These are phyloP conservation scores for Mus spretus DNA, from an alignment of 2,797 vertebrate genomes.

Conservation along the genomic window DNA sequence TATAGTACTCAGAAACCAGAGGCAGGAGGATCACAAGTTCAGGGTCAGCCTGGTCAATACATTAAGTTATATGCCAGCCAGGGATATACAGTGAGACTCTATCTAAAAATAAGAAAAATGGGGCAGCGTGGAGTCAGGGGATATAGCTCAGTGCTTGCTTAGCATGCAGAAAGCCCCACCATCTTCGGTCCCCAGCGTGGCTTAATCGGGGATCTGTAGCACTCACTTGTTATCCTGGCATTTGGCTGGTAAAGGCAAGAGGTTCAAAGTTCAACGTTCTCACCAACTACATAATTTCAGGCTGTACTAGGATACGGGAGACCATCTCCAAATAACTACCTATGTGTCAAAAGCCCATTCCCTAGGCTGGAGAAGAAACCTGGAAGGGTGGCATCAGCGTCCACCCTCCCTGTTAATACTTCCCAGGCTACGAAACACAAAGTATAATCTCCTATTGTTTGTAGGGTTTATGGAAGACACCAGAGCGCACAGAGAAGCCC, in stretches of 20 bases:
- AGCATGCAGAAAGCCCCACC: neutral
- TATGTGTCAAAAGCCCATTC: neutral
- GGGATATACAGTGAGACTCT: neutral
- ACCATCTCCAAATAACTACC: neutral
- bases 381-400: neutral
- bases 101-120: neutral
- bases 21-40: neutral
- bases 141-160: neutral
- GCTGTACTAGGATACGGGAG: neutral
- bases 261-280: neutral
- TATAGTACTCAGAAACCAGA: too few species aligned
- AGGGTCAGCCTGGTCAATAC: neutral
- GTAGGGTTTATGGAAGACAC: neutral
- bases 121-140: too few species aligned
- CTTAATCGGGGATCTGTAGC: neutral
- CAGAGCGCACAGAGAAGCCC: neutral
- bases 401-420: neutral
- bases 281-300: neutral
- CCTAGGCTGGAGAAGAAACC: neutral
- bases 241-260: neutral
- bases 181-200: neutral
- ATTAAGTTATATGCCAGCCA: neutral
- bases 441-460: neutral
- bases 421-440: too few species aligned
- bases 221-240: too few species aligned